These are phyloP conservation scores for Pterocles orientalis DNA, from an alignment of 2,113 vertebrate species.

Conservation along the genomic window DNA sequence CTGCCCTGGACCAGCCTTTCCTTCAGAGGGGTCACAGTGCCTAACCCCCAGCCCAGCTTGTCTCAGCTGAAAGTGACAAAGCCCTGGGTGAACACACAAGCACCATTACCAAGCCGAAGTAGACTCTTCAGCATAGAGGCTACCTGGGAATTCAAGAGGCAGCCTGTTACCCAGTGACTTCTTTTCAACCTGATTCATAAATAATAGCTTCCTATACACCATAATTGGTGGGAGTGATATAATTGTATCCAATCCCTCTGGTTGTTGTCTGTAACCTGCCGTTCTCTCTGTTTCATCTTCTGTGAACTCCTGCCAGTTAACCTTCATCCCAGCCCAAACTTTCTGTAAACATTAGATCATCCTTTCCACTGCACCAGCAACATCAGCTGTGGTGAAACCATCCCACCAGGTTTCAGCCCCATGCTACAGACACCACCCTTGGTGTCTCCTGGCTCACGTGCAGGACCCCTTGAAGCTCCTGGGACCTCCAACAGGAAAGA, in stretches of 20 bases:
- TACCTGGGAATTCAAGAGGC: background rate
- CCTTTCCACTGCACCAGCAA: background rate
- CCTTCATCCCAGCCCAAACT: background rate
- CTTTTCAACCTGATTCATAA: background rate
- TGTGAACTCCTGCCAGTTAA: background rate
- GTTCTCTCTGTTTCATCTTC: background rate
- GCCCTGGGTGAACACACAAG: background rate
- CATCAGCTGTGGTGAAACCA: background rate
- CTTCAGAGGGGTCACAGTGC: background rate
- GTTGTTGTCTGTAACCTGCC: background rate
- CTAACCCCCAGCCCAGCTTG: background rate
- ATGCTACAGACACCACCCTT: background rate
- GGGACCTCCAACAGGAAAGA: background rate
- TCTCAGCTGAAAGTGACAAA: background rate
- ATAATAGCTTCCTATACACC: background rate
- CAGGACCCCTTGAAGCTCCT: background rate
- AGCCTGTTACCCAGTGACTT: background rate
- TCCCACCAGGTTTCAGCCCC: background rate
- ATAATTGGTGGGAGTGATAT: background rate
- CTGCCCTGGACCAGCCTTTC: background rate
- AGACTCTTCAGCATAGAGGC: background rate
- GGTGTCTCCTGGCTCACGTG: background rate
- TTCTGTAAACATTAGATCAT: background rate
- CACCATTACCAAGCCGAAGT: background rate
- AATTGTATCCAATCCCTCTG: background rate